Conservation (phyloP, 2,797 vertebrate genomes). For the Hafferia zeledoni region DNA sequence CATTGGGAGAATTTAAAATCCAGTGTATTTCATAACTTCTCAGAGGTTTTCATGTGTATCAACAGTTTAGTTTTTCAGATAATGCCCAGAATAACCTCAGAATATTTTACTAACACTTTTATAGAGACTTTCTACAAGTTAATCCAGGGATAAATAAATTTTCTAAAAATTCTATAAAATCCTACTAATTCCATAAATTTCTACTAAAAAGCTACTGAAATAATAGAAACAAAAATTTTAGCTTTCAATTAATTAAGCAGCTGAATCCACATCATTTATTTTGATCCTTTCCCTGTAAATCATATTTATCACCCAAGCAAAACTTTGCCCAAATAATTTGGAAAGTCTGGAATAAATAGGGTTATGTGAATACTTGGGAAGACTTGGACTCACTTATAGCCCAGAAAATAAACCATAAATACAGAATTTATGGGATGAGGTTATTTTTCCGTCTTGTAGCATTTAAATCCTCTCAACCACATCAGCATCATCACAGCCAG, state of each 20-base stretch:
- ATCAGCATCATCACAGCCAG: background rate
- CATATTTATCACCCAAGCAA: background rate
- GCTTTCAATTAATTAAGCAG: background rate
- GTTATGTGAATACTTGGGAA: background rate
- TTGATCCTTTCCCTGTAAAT: background rate
- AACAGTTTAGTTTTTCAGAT: background rate
- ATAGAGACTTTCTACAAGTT: background rate
- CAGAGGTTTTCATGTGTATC: fast-evolving
- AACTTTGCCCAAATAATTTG: background rate
- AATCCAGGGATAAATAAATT: background rate
- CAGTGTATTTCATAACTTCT: background rate
- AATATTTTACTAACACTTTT: background rate
- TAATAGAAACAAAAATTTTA: background rate
- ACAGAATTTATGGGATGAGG: background rate
- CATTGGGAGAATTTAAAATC: background rate
- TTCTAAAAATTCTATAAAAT: background rate
- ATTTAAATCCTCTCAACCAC: background rate
- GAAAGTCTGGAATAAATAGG: background rate
- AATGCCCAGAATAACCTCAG: background rate
- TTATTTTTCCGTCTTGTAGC: background rate
- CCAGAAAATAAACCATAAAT: background rate
- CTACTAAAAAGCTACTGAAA: background rate
- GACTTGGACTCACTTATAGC: background rate
- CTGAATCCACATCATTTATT: background rate
- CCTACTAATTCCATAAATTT: background rate